These are phyloP conservation scores for Pseudobourletiella spinata DNA, from an alignment of 1,140 invertebrate species.

Conservation along the genomic window DNA sequence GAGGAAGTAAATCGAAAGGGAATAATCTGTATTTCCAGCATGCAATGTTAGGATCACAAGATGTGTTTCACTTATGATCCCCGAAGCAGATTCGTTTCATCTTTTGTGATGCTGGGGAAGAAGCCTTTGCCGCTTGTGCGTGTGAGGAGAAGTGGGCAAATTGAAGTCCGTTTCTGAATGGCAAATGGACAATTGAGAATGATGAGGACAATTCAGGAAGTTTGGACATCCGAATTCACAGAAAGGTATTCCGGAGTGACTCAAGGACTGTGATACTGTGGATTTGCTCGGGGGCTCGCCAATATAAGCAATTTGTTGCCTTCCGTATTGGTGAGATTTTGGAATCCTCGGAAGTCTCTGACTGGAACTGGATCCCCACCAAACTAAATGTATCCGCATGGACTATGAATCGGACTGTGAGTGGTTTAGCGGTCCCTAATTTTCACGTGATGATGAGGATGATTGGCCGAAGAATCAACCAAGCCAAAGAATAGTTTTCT, in stretches of 20 bases:
- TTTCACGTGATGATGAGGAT: not conserved
- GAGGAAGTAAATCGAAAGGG: not conserved
- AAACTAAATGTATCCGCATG: slow-evolving; percentile 1
- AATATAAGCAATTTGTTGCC: slow-evolving; percentile 14
- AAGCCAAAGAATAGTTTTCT: too few species aligned
- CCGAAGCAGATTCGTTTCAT: slow-evolving; percentile 7
- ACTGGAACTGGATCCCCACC: slow-evolving; percentile 22
- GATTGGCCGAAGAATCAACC: slow-evolving; percentile 11
- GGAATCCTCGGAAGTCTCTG: slow-evolving; percentile 10
- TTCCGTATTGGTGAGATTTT: slow-evolving; percentile 22
- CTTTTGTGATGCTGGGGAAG: slow-evolving; percentile 21
- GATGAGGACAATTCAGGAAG: slow-evolving; percentile 14
- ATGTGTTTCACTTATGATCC: slow-evolving; percentile 11
- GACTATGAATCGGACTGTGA: not conserved
- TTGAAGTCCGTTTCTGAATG: not conserved
- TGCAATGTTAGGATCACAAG: slow-evolving; percentile 7
- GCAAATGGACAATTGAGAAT: slow-evolving; percentile 16
- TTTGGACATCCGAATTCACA: slow-evolving; percentile 4
- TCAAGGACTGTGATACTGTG: slow-evolving; percentile 20
- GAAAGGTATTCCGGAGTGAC: slow-evolving; percentile 23
- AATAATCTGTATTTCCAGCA: slow-evolving; percentile 4
- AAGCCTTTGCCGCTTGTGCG: slow-evolving; percentile 5
- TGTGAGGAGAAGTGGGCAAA: not conserved
- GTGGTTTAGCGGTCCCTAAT: slow-evolving; percentile 19
- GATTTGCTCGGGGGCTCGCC: slow-evolving; percentile 1